A percentile compares a stretch with the other conserved stretches of the same genome.
Evolutionary conservation across 1,140 invertebrate genomes (phyloP).

Genomic region (Aradophagus sp.): DNA sequence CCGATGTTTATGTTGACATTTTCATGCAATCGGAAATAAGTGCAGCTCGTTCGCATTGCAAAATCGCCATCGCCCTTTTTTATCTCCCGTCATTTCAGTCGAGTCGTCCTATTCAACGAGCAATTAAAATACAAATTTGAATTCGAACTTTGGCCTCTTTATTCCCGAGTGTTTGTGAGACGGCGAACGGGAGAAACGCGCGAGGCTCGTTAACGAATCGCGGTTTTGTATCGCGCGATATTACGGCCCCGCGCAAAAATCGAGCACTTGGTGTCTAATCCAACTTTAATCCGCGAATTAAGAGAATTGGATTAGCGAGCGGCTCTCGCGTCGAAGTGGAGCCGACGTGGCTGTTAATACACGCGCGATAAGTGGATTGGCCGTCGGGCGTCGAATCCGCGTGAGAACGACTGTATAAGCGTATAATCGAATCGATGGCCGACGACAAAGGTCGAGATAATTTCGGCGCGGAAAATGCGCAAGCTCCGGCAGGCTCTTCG

Average conservation of each 20-base stretch:
- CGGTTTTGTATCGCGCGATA: slow-evolving; percentile 9
- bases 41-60: too few relatives aligned
- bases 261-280: slow-evolving; percentile 35
- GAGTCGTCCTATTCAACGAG: too few relatives aligned
- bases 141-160: too few relatives aligned
- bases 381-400: slow-evolving; percentile 48
- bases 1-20: too few relatives aligned
- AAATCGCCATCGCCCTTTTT: too few relatives aligned
- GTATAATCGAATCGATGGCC: slow-evolving; percentile 46
- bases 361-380: slow-evolving; percentile 53
- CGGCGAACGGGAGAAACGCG: too few relatives aligned
- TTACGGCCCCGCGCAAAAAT: slow-evolving; percentile 28
- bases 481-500: slow-evolving; percentile 35
- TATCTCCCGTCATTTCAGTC: too few relatives aligned
- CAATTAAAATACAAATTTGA: too few relatives aligned
- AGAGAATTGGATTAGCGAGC: slow-evolving; percentile 48
- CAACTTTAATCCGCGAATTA: slow-evolving; percentile 47
- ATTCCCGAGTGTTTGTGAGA: too few relatives aligned
- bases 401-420: slow-evolving; percentile 48
- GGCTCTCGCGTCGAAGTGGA: slow-evolving; percentile 34
- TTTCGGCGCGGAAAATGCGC: slow-evolving; percentile 49
- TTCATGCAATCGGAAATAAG: too few relatives aligned
- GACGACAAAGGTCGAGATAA: slow-evolving; percentile 56
- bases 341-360: slow-evolving; percentile 50
- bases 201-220: slow-evolving; percentile 14